Conservation (phyloP, 2,888 invertebrate genomes). For the Drosophila meridiana region DNA sequence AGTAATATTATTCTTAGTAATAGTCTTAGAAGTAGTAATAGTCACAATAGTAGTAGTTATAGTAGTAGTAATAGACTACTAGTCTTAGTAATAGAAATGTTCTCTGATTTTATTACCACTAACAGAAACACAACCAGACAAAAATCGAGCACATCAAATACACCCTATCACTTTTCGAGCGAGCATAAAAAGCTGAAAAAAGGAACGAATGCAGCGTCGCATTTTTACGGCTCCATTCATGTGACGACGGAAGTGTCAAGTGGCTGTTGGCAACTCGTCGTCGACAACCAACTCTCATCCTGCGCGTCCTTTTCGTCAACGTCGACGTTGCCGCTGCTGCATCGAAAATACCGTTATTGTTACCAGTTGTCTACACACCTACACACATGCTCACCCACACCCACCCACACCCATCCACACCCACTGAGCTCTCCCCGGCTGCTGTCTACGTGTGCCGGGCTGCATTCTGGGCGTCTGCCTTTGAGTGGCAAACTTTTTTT, state of each 20-base stretch:
- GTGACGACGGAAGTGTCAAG: constrained; percentile 81
- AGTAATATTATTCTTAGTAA: not conserved
- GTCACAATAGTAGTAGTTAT: too few species aligned
- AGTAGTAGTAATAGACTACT: not conserved
- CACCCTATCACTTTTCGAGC: not conserved
- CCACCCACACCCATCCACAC: not conserved
- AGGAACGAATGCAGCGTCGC: constrained; percentile 70
- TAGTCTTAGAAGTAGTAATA: not conserved
- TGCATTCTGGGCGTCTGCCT: constrained; percentile 68
- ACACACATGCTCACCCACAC: constrained; percentile 26
- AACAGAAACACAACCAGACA: not conserved
- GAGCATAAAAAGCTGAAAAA: constrained; percentile 20
- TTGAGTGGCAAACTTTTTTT: constrained; percentile 77
- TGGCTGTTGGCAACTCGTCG: constrained; percentile 81
- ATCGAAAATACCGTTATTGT: constrained; percentile 82
- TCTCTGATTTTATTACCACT: not conserved
- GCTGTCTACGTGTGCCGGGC: constrained; percentile 61
- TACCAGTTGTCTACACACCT: constrained; percentile 70
- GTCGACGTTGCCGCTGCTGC: constrained; percentile 47
- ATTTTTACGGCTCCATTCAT: constrained; percentile 81
- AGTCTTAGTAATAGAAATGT: too few species aligned
- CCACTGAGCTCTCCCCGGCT: constrained; percentile 3
- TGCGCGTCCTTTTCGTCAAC: constrained; percentile 76
- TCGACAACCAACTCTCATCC: constrained; percentile 72
- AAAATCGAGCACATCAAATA: not conserved